phyloP scores from a whole-genome alignment of 1,140 invertebrate species.

The Neodiprion fabricii region DNA sequence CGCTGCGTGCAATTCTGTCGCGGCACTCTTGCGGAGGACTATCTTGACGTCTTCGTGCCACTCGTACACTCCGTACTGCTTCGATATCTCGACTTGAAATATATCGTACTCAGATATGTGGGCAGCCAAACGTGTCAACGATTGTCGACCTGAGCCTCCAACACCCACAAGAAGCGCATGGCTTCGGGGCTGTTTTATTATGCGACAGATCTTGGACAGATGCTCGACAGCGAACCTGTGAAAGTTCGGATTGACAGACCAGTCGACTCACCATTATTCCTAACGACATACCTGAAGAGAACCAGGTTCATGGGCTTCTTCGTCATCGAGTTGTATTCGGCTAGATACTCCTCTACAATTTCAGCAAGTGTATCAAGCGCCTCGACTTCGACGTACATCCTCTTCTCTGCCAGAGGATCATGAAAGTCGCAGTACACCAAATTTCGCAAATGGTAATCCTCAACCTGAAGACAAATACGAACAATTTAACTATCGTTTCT shows the following conservation, averaged over 20 bases:
- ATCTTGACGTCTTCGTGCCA: slow-evolving; percentile 91
- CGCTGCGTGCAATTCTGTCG: slow-evolving; percentile 84
- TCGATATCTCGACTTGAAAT: slow-evolving; percentile 91
- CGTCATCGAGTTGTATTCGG: slow-evolving; percentile 95
- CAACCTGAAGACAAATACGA: slow-evolving; percentile 63
- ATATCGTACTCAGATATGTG: slow-evolving; percentile 94
- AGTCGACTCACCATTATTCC: slow-evolving; percentile 9
- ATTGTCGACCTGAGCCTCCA: slow-evolving; percentile 91
- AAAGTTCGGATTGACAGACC: slow-evolving; percentile 39
- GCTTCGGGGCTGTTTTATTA: slow-evolving; percentile 89
- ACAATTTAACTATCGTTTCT: slow-evolving; percentile 14
- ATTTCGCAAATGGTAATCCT: slow-evolving; percentile 82
- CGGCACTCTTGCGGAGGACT: slow-evolving; percentile 81
- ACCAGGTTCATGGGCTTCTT: slow-evolving; percentile 98
- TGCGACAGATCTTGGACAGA: slow-evolving; percentile 87
- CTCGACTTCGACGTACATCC: slow-evolving; percentile 85
- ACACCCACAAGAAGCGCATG: slow-evolving; percentile 87
- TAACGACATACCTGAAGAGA: slow-evolving; percentile 75
- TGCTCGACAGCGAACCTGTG: slow-evolving; percentile 91
- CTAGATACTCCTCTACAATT: slow-evolving; percentile 86
- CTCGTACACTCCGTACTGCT: slow-evolving; percentile 82
- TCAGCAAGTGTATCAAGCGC: slow-evolving; percentile 81
- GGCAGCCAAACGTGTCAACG: slow-evolving; percentile 84
- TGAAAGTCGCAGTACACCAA: slow-evolving; percentile 95
- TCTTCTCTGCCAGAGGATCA: slow-evolving; percentile 87